phyloP scores from a whole-genome alignment of 1,140 invertebrate species.

The Stenopsyche tienmushanensis region DNA sequence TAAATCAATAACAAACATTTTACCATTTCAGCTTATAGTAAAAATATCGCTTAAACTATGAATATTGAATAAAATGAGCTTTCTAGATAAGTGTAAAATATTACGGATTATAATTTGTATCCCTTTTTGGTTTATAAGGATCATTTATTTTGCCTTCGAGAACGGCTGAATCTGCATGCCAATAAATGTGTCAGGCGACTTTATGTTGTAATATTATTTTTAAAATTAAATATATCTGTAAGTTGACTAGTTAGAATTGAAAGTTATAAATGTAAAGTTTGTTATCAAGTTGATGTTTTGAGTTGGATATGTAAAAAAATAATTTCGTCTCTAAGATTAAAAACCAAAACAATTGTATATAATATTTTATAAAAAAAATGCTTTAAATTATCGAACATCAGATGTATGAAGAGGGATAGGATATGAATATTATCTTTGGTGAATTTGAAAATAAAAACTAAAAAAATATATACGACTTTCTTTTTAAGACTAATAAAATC shows the following conservation, averaged over 20 bases:
- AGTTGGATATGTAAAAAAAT: not conserved
- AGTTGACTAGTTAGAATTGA: too few relatives aligned
- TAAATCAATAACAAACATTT: too few relatives aligned
- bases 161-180: too few relatives aligned
- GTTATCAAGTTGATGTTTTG: not conserved
- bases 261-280: not conserved
- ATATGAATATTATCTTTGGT: conserved; percentile 17
- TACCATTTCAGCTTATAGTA: too few relatives aligned
- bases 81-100: conserved; percentile 25
- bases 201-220: not conserved
- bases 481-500: too few relatives aligned
- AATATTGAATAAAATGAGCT: conserved; percentile 17
- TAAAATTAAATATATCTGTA: not conserved
- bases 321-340: too few relatives aligned
- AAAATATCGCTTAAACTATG: too few relatives aligned
- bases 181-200: not conserved
- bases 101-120: not conserved
- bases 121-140: too few relatives aligned
- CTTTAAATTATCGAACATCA: conserved; percentile 18
- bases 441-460: conserved; percentile 19
- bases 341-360: conserved; percentile 14
- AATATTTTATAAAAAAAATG: conserved; percentile 28
- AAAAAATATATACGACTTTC: too few relatives aligned
- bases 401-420: conserved; percentile 14
- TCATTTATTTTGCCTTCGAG: not conserved